Base-by-base conservation (phyloP, 2,113 vertebrate species). In the Acanthisitta chloris region DNA sequence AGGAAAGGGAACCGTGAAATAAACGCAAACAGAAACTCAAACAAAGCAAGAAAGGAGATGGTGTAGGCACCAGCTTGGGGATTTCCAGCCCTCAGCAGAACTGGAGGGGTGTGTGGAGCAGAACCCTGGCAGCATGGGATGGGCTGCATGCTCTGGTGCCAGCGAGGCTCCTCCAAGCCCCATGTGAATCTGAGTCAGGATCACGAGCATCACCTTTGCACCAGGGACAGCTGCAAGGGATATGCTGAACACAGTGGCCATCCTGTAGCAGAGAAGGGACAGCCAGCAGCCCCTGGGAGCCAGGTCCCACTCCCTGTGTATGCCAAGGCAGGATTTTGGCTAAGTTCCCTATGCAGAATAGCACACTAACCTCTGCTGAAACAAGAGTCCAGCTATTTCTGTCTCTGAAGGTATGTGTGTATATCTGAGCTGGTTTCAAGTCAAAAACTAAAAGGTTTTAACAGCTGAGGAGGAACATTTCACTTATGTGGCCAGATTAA, bases 1-100 rank as follows among this genome's bases (percentile, higher is more conserved):
- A 84, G 65, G 71, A 92, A 90, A 91, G 65, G 88, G 84, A 93
- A 93, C 66, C 9, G 92, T 96, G 98, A 98, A 95, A 97, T 98
- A 97, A 98, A 98, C 49, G 96, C 97, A 97, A 97, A 98, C 97
- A 98, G 92, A 97, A 97, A 97, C 93, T 97, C 94, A 94, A 88
- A 88, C 72, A 86, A 85, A 93, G 55, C 69, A 16, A 51, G n/a
- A 90, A 43, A 93, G 82, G 97, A 95, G 96, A 93, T 77, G 95
- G 93, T 71, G 52, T 49, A 96, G 91, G 82, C 83, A 92, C 59
- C 19, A 10, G 55, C 38, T 20, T 61, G 77, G 76, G 76, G 70
- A 55, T 72, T 91, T 83, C 71, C 84, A 89, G 23, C 72, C 43
- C 72, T 67, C 8, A 4, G 69, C 49, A 94, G 86, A 81, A 84